Percentiles rank a stretch among this genome's conserved stretches.
These are phyloP conservation scores for Mus caroli DNA, from an alignment of 2,797 vertebrate species.

Conservation along the genomic window DNA sequence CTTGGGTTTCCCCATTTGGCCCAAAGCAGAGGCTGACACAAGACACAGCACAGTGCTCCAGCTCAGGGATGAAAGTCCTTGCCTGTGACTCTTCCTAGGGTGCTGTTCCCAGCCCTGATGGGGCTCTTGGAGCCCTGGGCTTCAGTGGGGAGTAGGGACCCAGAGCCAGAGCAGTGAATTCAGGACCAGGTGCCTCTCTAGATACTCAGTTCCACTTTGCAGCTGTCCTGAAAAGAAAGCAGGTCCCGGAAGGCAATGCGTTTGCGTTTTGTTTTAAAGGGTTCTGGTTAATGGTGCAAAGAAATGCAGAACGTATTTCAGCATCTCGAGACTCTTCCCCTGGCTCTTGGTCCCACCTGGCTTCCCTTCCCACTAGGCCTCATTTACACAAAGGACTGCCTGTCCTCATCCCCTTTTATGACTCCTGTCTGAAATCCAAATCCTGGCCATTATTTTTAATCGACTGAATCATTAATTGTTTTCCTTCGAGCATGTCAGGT, in stretches of 20 bases:
- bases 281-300: slow-evolving; percentile 83
- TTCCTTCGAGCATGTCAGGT: neutral
- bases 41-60: slow-evolving; percentile 36
- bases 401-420: neutral
- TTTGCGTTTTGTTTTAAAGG: slow-evolving; percentile 71
- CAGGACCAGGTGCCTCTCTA: slow-evolving; percentile 57
- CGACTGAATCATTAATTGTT: neutral
- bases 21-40: neutral
- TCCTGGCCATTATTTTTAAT: neutral
- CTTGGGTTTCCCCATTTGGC: slow-evolving; percentile 57
- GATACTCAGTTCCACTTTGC: slow-evolving; percentile 82
- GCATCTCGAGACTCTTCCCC: neutral
- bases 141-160: slow-evolving; percentile 63
- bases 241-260: slow-evolving; percentile 76
- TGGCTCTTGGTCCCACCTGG: neutral
- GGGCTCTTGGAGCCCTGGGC: slow-evolving; percentile 71
- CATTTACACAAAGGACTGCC: neutral
- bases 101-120: neutral
- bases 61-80: slow-evolving; percentile 41
- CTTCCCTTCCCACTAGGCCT: neutral
- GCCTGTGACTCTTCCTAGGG: slow-evolving; percentile 72
- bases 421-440: neutral
- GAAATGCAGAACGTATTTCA: slow-evolving; percentile 85
- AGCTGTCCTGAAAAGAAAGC: slow-evolving; percentile 85
- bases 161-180: slow-evolving; percentile 63